Percentiles rank a stretch among this genome's conserved stretches.
Evolutionary conservation across 2,113 vertebrate genomes (phyloP).

Genomic region (Cyanoramphus novaezelandiae): DNA sequence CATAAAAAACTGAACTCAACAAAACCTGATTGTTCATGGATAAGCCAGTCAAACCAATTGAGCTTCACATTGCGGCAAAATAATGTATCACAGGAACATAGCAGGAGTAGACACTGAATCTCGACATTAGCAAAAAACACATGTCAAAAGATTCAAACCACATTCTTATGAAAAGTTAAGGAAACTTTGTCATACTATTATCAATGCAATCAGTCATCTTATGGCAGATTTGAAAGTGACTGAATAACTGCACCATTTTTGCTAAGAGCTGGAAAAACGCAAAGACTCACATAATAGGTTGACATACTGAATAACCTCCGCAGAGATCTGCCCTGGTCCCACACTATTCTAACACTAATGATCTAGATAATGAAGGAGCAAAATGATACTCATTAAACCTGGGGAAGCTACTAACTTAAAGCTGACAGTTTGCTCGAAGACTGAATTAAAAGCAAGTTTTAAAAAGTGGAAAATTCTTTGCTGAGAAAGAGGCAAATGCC

Average conservation of each 20-base stretch:
- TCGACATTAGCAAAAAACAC: background rate
- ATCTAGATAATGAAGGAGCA: background rate
- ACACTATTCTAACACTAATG: background rate
- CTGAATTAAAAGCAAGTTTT: conserved; percentile 11
- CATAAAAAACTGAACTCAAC: background rate
- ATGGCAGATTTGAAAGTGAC: background rate
- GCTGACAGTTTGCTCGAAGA: background rate
- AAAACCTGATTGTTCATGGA: background rate
- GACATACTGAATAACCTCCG: background rate
- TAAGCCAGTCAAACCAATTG: background rate
- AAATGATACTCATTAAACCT: background rate
- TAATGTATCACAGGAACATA: background rate
- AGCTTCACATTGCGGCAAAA: background rate
- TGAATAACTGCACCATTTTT: background rate
- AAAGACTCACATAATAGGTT: background rate
- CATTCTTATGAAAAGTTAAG: background rate
- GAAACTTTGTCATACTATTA: background rate
- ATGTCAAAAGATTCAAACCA: background rate
- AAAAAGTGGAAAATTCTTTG: background rate
- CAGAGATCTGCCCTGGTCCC: background rate
- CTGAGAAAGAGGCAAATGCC: background rate
- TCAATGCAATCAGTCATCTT: background rate
- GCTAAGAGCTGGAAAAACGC: fast-evolving
- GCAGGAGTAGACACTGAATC: background rate
- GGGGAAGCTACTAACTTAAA: background rate